Evolutionary conservation across 2,888 invertebrate genomes (phyloP).

Genomic region (Molanna angustata): DNA sequence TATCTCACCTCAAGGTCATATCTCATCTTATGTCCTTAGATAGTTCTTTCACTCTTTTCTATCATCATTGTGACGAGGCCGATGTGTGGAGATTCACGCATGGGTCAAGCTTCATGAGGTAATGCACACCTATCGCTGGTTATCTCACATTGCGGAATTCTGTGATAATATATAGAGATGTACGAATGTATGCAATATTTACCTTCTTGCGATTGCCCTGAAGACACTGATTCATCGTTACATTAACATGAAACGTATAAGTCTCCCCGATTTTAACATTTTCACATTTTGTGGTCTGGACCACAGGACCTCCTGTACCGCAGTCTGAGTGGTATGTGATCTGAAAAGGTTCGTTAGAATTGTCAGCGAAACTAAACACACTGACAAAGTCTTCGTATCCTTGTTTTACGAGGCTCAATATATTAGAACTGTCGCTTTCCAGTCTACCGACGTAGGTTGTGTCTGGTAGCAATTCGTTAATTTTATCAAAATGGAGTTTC

Average conservation of each 20-base stretch:
- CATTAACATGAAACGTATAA: slow-evolving; percentile 61
- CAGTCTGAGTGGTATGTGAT: slow-evolving; percentile 73
- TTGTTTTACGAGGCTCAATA: slow-evolving; percentile 75
- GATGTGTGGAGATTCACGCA: too few species aligned
- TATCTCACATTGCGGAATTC: too few species aligned
- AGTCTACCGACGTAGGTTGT: slow-evolving; percentile 76
- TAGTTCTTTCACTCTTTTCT: too few species aligned
- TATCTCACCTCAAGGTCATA: too few species aligned
- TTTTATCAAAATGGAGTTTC: slow-evolving; percentile 63
- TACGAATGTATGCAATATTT: too few species aligned
- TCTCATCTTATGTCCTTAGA: too few species aligned
- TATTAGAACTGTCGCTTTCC: slow-evolving; percentile 80
- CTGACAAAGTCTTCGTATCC: slow-evolving; percentile 77
- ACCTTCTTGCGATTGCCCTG: slow-evolving; percentile 4
- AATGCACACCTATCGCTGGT: too few species aligned
- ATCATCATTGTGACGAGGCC: too few species aligned
- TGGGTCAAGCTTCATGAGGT: too few species aligned
- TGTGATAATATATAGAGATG: too few species aligned
- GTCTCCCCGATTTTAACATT: slow-evolving; percentile 61
- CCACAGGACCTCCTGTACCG: slow-evolving; percentile 49
- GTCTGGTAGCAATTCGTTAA: slow-evolving; percentile 66
- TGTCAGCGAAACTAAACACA: slow-evolving; percentile 57
- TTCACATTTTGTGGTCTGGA: slow-evolving; percentile 57
- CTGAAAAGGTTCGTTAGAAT: slow-evolving; percentile 58
- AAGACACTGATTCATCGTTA: slow-evolving; percentile 53